phyloP scores from a whole-genome alignment of 2,888 invertebrate genomes.

The Plagiodera versicolora region DNA sequence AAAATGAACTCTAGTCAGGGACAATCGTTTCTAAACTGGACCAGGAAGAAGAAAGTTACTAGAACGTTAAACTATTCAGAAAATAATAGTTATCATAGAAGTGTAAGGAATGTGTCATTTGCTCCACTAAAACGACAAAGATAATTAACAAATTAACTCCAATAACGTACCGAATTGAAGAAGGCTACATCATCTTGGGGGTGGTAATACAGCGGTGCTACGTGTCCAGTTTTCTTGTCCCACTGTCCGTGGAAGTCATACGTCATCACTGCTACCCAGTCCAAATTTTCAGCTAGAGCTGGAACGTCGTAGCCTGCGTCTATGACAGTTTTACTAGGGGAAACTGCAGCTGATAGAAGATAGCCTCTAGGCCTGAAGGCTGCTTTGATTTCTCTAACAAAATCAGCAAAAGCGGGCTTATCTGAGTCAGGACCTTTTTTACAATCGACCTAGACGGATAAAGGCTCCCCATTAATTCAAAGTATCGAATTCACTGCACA shows the following conservation, averaged over 20 bases:
- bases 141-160: background rate
- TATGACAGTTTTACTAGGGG: constrained; percentile 85
- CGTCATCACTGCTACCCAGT: constrained; percentile 92
- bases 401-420: constrained; percentile 75
- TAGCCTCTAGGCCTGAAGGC: constrained; percentile 55
- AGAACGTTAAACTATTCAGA: no score
- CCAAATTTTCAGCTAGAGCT: constrained; percentile 71
- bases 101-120: no score
- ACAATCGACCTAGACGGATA: constrained; percentile 71
- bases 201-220: constrained; percentile 81
- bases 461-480: no score
- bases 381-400: constrained; percentile 72
- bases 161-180: constrained; percentile 73
- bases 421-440: constrained; percentile 82
- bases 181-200: constrained; percentile 79
- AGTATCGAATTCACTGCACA: no score
- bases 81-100: no score
- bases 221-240: constrained; percentile 90
- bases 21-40: no score
- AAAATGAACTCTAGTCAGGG: no score
- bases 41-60: no score
- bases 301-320: constrained; percentile 84
- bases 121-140: no score
- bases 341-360: constrained; percentile 80
- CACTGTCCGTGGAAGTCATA: constrained; percentile 92